phyloP scores from a whole-genome alignment of 2,797 vertebrate genomes.

The Gallirallus australis region DNA sequence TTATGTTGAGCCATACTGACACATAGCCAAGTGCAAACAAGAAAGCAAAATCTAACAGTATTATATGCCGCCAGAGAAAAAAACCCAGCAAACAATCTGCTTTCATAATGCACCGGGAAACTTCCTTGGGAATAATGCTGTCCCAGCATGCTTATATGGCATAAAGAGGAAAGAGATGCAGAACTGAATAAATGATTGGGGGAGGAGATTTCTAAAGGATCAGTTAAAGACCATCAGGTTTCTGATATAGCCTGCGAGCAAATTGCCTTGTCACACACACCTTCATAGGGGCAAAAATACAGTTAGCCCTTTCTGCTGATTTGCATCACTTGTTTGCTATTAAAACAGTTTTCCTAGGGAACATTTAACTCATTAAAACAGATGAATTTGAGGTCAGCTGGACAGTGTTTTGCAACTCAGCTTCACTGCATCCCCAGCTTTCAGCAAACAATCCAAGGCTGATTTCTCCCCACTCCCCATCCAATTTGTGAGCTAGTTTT shows the following conservation, averaged over 20 bases:
- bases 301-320: not conserved
- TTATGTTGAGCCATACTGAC: not conserved
- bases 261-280: not conserved
- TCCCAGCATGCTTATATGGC: not conserved
- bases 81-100: not conserved
- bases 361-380: not conserved
- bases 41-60: not conserved
- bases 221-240: not conserved
- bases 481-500: not conserved
- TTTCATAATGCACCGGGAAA: not conserved
- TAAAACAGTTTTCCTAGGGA: not conserved
- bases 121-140: not conserved
- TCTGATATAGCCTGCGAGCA: not conserved
- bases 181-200: not conserved
- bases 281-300: not conserved
- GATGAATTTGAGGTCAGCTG: not conserved
- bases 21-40: not conserved
- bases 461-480: rapidly evolving
- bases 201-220: not conserved
- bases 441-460: not conserved
- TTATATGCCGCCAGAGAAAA: not conserved
- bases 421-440: not conserved
- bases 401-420: not conserved
- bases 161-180: not conserved
- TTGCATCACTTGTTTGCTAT: not conserved